Evolutionary conservation across 2,797 vertebrate species (phyloP).

Genomic region (Coregonus suidteri): DNA sequence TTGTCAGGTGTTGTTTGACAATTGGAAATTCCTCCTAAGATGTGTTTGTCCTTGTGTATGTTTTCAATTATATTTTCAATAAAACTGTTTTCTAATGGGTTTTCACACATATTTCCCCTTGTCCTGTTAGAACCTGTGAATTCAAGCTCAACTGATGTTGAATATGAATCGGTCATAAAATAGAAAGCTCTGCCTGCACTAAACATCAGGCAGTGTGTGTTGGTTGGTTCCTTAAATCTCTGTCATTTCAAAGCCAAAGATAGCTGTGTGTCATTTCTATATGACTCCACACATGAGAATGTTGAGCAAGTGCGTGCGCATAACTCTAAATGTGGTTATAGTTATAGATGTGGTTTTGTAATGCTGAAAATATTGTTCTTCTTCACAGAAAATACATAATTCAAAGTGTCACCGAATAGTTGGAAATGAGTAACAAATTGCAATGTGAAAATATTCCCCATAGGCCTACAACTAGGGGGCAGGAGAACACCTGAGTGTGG

Average conservation of each 20-base stretch:
- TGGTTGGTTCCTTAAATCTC: not conserved
- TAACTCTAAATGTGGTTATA: not conserved
- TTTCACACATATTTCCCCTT: not conserved
- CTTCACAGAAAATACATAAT: not conserved
- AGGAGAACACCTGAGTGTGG: not conserved
- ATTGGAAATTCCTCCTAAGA: not conserved
- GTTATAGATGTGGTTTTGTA: conserved; percentile 14
- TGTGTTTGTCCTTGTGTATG: too few species aligned
- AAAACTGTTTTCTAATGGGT: not conserved
- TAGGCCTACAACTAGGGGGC: not conserved
- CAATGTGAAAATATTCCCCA: too few species aligned
- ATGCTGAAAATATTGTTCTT: not conserved
- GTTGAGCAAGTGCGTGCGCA: conserved; percentile 10
- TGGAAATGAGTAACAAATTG: not conserved
- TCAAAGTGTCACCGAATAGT: not conserved
- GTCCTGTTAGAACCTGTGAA: not conserved
- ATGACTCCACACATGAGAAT: conserved; percentile 9
- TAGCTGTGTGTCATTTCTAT: not conserved
- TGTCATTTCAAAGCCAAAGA: not conserved
- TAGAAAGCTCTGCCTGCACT: not conserved
- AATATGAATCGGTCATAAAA: not conserved
- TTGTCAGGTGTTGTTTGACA: not conserved
- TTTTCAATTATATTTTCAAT: too few species aligned
- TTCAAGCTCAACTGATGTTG: not conserved
- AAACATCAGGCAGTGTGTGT: not conserved